phyloP scores from a whole-genome alignment of 2,888 invertebrate species.

The Stenichneumon culpator region DNA sequence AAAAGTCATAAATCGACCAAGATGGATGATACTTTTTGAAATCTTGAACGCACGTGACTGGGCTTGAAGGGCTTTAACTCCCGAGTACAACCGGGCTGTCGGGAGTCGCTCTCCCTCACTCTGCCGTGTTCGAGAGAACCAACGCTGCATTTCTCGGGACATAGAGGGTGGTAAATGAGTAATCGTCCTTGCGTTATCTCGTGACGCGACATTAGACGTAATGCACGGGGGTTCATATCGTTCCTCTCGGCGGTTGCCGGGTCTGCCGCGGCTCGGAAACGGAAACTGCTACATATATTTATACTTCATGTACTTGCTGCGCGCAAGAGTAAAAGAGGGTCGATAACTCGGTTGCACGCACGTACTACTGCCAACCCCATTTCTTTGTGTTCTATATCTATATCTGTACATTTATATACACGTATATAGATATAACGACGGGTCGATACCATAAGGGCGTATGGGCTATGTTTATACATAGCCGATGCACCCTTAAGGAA shows the following conservation, averaged over 20 bases:
- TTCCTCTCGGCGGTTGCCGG: slow-evolving; percentile 40
- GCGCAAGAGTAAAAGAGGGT: slow-evolving; percentile 65
- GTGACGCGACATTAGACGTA: slow-evolving; percentile 73
- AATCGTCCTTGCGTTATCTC: slow-evolving; percentile 73
- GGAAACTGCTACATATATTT: slow-evolving; percentile 64
- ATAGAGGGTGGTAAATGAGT: slow-evolving; percentile 70
- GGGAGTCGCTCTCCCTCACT: not conserved
- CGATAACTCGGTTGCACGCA: slow-evolving; percentile 74
- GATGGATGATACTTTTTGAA: slow-evolving; percentile 1
- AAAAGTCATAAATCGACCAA: not conserved
- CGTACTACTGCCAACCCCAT: slow-evolving; percentile 53
- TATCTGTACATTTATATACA: not conserved
- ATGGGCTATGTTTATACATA: too few relatives aligned
- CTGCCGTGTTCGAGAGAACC: not conserved
- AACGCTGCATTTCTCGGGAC: not conserved
- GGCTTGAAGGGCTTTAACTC: not conserved
- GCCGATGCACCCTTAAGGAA: too few relatives aligned
- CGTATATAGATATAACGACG: not conserved
- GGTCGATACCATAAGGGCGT: too few relatives aligned
- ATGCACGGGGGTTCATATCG: slow-evolving; percentile 69
- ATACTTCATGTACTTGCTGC: slow-evolving; percentile 35
- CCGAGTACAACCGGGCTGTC: not conserved
- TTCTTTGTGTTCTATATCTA: slow-evolving; percentile 1
- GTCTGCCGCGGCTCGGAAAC: slow-evolving; percentile 64
- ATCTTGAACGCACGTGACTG: not conserved